phyloP scores from a whole-genome alignment of 2,888 invertebrate species.

The Panorpa germanica region DNA sequence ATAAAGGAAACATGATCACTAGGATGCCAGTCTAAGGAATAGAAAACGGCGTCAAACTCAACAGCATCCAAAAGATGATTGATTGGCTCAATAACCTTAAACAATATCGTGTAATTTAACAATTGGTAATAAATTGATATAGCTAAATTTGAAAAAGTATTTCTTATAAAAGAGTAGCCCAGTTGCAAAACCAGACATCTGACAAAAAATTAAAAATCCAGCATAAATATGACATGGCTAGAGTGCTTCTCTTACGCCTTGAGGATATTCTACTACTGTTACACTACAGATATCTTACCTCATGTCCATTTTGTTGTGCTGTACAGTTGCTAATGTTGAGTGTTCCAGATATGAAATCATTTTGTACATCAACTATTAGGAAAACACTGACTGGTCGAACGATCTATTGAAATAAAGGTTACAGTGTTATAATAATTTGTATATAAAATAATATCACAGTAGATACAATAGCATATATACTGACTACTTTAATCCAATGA shows the following conservation, averaged over 20 bases:
- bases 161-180: too few species aligned
- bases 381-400: conserved; percentile 75
- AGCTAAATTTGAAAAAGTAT: too few species aligned
- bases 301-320: conserved; percentile 76
- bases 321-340: conserved; percentile 85
- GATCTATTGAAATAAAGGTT: conserved; percentile 35
- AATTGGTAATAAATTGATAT: too few species aligned
- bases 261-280: too few species aligned
- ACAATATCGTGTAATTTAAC: too few species aligned
- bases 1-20: conserved; percentile 90
- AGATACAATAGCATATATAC: conserved; percentile 20
- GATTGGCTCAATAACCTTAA: conserved; percentile 71
- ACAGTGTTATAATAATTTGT: too few species aligned
- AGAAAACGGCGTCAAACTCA: conserved; percentile 74
- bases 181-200: too few species aligned
- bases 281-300: conserved; percentile 36
- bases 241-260: too few species aligned
- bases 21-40: conserved; percentile 96
- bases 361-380: conserved; percentile 91
- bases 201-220: too few species aligned
- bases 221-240: too few species aligned
- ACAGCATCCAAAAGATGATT: conserved; percentile 67
- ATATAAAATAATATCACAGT: too few species aligned
- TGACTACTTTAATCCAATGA: conserved; percentile 76
- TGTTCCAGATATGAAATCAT: conserved; percentile 92